phyloP scores from a whole-genome alignment of 2,888 invertebrate genomes.

The Ectropis crepuscularia region DNA sequence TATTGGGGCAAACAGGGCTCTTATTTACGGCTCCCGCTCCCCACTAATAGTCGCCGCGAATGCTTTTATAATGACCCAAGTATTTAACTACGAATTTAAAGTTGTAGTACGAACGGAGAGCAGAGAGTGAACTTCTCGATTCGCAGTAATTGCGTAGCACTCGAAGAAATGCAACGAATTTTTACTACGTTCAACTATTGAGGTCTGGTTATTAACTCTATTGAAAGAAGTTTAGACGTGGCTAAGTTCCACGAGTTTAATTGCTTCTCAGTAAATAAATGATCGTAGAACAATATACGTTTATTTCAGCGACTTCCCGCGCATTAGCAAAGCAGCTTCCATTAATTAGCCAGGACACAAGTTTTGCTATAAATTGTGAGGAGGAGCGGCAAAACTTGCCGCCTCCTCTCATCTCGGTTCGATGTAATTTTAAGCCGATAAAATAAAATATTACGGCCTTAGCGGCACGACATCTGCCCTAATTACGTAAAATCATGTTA shows the following conservation, averaged over 20 bases:
- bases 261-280: slow-evolving; percentile 48
- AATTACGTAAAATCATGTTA: slow-evolving; percentile 76
- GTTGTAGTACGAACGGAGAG: slow-evolving; percentile 11
- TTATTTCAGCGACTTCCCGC: slow-evolving; percentile 70
- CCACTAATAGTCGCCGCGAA: slow-evolving; percentile 33
- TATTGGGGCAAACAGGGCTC: slow-evolving; percentile 55
- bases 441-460: slow-evolving; percentile 78
- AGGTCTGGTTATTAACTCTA: neutral
- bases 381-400: slow-evolving; percentile 74
- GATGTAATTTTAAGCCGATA: slow-evolving; percentile 79
- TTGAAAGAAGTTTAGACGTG: neutral
- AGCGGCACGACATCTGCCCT: slow-evolving; percentile 69
- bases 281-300: slow-evolving; percentile 68
- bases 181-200: neutral
- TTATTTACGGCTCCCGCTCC: slow-evolving; percentile 49
- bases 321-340: slow-evolving; percentile 73
- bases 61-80: slow-evolving; percentile 33
- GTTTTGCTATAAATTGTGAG: slow-evolving; percentile 81
- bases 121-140: slow-evolving; percentile 18
- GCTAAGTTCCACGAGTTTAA: slow-evolving; percentile 31
- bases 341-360: slow-evolving; percentile 82
- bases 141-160: slow-evolving; percentile 14
- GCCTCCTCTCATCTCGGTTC: slow-evolving; percentile 70
- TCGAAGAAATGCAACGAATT: slow-evolving; percentile 8
- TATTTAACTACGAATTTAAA: slow-evolving; percentile 33